A percentile compares a stretch with the other conserved stretches of the same genome.
Evolutionary conservation across 1,140 invertebrate species (phyloP).

Genomic region (Zaprionus taronus): DNA sequence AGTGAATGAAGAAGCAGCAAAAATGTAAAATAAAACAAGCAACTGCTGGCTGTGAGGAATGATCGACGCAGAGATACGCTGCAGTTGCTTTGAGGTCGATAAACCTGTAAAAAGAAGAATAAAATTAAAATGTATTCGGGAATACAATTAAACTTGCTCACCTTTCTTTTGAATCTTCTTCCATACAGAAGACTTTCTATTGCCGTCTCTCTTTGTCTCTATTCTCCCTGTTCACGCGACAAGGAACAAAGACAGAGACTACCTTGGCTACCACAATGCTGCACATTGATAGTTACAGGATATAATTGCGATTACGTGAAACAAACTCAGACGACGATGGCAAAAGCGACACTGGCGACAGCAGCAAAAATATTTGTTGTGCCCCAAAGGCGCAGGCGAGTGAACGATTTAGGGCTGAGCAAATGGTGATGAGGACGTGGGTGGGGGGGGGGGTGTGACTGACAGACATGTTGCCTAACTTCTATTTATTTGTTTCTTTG

Average conservation of each 20-base stretch:
- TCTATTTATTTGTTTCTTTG: constrained; percentile 65
- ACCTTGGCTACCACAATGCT: too few relatives aligned
- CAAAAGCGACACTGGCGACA: constrained; percentile 36
- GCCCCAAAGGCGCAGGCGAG: constrained; percentile 6
- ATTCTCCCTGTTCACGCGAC: too few relatives aligned
- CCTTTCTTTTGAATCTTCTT: too few relatives aligned
- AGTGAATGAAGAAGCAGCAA: constrained; percentile 35
- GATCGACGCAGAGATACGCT: constrained; percentile 30
- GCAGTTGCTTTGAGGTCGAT: not conserved
- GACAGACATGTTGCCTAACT: constrained; percentile 54
- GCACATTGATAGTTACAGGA: not conserved
- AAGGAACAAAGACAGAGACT: too few relatives aligned
- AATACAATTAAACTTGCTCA: too few relatives aligned
- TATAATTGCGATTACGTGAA: constrained; percentile 41
- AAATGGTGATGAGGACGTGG: not conserved
- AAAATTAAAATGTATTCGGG: too few relatives aligned
- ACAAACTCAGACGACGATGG: constrained; percentile 47
- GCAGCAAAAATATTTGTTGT: constrained; percentile 23
- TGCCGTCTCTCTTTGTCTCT: too few relatives aligned
- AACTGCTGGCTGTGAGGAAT: not conserved
- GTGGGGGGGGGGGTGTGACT: not conserved
- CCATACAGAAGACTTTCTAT: too few relatives aligned
- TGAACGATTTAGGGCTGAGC: not conserved
- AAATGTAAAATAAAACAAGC: constrained; percentile 50
- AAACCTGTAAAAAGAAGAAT: not conserved